These are phyloP conservation scores for Tauraco hartlaubi DNA, from an alignment of 2,797 vertebrate species.

Conservation along the genomic window DNA sequence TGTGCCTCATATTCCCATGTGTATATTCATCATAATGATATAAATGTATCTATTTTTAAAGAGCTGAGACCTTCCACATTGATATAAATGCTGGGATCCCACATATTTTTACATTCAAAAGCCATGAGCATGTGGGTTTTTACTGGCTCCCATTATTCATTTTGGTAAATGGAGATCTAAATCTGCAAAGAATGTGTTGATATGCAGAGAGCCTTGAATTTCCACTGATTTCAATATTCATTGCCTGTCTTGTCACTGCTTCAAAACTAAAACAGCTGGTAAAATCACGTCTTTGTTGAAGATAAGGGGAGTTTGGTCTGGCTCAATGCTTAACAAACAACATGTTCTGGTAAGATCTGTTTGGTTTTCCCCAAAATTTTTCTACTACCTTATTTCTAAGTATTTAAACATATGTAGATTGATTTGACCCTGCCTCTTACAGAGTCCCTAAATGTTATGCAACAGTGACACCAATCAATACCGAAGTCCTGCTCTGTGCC, in stretches of 20 bases:
- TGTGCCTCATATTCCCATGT: neutral
- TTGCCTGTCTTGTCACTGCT: neutral
- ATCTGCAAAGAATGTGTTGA: neutral
- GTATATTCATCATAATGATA: neutral
- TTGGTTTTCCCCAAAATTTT: slow-evolving; percentile 19
- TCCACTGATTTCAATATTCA: neutral
- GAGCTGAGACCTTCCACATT: neutral
- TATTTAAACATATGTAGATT: slow-evolving; percentile 40
- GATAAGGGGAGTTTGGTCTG: neutral
- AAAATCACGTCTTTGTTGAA: neutral
- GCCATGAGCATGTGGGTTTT: neutral
- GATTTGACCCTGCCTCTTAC: slow-evolving; percentile 35
- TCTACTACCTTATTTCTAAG: slow-evolving; percentile 39
- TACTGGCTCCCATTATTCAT: neutral
- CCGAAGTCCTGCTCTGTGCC: neutral
- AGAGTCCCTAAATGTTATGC: neutral
- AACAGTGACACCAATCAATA: slow-evolving; percentile 38
- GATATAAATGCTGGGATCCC: neutral
- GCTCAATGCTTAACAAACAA: neutral
- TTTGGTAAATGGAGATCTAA: neutral
- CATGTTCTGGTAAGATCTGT: neutral
- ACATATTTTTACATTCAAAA: neutral
- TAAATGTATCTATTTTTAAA: neutral
- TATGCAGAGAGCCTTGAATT: neutral
- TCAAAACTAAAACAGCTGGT: neutral